Percentiles rank a stretch among this genome's conserved stretches.
Evolutionary conservation across 2,113 vertebrate species (phyloP).

Genomic region (Melanerpes aurifrons): DNA sequence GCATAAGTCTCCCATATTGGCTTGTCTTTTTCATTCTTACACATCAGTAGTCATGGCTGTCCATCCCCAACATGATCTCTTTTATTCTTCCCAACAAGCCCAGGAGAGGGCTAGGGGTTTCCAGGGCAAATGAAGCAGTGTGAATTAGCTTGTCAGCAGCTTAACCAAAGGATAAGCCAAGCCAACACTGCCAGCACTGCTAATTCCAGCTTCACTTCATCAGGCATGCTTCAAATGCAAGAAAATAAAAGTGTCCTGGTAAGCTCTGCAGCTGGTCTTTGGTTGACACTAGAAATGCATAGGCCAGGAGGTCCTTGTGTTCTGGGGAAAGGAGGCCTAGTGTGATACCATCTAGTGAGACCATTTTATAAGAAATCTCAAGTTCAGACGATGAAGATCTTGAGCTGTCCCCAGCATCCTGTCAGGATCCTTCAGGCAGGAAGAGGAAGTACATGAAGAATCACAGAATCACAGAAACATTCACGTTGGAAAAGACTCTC

Average conservation of each 20-base stretch:
- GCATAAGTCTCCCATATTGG: background rate
- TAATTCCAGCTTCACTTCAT: background rate
- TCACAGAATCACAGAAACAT: background rate
- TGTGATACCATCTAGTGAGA: background rate
- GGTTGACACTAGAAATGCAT: background rate
- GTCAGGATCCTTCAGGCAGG: background rate
- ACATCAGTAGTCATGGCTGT: background rate
- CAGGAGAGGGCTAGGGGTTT: background rate
- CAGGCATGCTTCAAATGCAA: background rate
- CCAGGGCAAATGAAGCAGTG: background rate
- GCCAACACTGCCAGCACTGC: background rate
- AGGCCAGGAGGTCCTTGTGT: background rate
- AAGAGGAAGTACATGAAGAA: background rate
- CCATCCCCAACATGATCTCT: background rate
- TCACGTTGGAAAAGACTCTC: too few relatives aligned
- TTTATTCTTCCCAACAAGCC: background rate
- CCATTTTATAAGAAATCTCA: background rate
- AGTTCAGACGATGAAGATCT: background rate
- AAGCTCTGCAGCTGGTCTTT: background rate
- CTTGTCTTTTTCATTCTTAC: background rate
- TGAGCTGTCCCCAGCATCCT: background rate
- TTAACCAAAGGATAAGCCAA: slow-evolving; percentile 5
- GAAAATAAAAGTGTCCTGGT: background rate
- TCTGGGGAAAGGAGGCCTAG: background rate
- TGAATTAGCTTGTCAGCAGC: background rate